Base-by-base conservation (phyloP, 2,888 invertebrate genomes). In the Nesidiocoris tenuis region DNA sequence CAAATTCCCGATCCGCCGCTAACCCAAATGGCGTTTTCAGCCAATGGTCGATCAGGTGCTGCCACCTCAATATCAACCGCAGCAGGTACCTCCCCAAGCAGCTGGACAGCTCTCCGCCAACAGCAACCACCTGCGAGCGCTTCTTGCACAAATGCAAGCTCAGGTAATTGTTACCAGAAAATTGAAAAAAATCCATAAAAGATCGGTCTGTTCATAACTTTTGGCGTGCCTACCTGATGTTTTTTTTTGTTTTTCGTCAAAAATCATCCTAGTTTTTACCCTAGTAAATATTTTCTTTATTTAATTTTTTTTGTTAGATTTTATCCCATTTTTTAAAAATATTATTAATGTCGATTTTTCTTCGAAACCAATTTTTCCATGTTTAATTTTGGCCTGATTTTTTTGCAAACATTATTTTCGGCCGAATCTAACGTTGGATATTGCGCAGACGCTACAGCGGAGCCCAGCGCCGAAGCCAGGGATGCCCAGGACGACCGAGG, bases 101-200 rank as follows among this genome's bases (percentile, higher is more conserved):
- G 63, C 76, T 39, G 39, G 39, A 39, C 39, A 39, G 5, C 76
- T 77, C 23, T 39, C 67, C 0, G 76, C 70, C 23, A 78, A 78
- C 57, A 70, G 57, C 59, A 78, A 70, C 56, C 70, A 77, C n/a
- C 78, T 80, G 0, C 70, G 79, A n/a, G 79, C 80, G 2, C 68
- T 80, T 19, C 77, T 80, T 39, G 79, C 79, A 57, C 80, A 81
- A 64, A 78, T 81, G 61, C 80, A 80, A 59, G 81, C 80, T 67
- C 80, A 80, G 75, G 80, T 79, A 81, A 7, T n/a, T n/a, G n/a
- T n/a, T n/a, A n/a, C n/a, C n/a, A n/a, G n/a, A n/a, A n/a, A n/a
- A n/a, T n/a, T n/a, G n/a, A n/a, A 24, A 70, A 16, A 12, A 55
- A 3, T 67, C 56, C 18, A 17, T 54, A 54, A 12, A 54, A 12